Evolutionary conservation across 2,888 invertebrate genomes (phyloP).

Genomic region (Aelia acuminata): DNA sequence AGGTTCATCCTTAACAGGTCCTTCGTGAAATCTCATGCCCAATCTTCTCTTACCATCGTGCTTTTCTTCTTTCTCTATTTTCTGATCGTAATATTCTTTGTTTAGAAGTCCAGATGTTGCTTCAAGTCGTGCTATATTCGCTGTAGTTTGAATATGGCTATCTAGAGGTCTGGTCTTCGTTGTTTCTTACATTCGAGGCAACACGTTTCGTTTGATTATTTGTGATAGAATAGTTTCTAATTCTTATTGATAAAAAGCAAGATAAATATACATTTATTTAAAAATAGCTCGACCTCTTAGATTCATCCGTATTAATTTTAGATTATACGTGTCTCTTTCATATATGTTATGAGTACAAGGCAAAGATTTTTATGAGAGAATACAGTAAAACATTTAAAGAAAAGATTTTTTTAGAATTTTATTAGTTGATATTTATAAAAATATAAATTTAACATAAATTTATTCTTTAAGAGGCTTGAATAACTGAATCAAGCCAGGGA

Average conservation of each 20-base stretch:
- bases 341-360: too few species aligned
- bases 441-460: too few species aligned
- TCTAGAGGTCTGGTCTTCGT: not conserved
- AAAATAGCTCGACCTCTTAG: too few species aligned
- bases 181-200: not conserved
- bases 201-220: not conserved
- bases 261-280: not conserved
- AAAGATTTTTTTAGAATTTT: too few species aligned
- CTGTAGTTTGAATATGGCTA: constrained; percentile 33
- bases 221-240: not conserved
- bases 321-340: too few species aligned
- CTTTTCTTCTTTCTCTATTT: constrained; percentile 42
- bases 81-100: constrained; percentile 40
- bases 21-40: constrained; percentile 20
- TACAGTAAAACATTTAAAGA: too few species aligned
- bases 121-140: constrained; percentile 6
- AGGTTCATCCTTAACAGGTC: constrained; percentile 48
- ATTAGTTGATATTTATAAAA: too few species aligned
- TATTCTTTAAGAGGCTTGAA: too few species aligned
- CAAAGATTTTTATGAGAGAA: too few species aligned
- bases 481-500: too few species aligned
- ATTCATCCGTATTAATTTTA: too few species aligned
- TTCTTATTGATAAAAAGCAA: not conserved
- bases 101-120: not conserved
- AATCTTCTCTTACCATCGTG: constrained; percentile 28